Evolutionary conservation across 1,140 invertebrate genomes (phyloP), one percentile per base, ranked within the genome.

Genomic region (Pinna nobilis): DNA sequence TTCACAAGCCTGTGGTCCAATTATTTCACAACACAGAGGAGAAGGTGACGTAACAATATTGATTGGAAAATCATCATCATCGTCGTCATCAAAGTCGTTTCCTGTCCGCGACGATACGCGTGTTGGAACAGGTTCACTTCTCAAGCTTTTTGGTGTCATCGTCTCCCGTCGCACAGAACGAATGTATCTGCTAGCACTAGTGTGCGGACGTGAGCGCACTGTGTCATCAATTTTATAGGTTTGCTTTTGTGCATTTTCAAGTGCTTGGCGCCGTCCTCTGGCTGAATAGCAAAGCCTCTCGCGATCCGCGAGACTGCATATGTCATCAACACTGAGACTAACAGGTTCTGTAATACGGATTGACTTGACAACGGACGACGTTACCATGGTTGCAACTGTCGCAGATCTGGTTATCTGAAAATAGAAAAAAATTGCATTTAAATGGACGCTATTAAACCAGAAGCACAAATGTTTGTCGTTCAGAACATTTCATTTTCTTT

Each of bases 1-100:
- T 13, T 73, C 65, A 63, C 80, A 82, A 18, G 70, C 53, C 49
- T 74, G 67, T 18, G 80, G 77, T 1, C 80, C 80, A 60, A 82
- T 79, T n/a, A 82, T 71, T 32, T 82, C 80, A 50, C 78, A 82
- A 61, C 72, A 78, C 67, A 15, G 66, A 32, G 1, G 66, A 59
- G 4, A 77, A 53, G 30, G 76, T 59, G 72, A 55, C 9, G 59
- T 28, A 1, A 64, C 32, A 69, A 50, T 49, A 7, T 74, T 74
- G 2, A 74, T 57, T 3, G 72, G 66, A 28, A 57, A 69, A 3
- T 60, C 35, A 3, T 69, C 60, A 13, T 69, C 59, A 30, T 74
- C 59, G 6, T 55, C 59, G n/a, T 69, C 60, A 28, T 55, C 41
- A 15, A 41, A 60, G 39, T 69, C 65, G 3, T 39, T 33, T 25